Evolutionary conservation across 2,797 vertebrate species (phyloP).

Genomic region (Sebastes flavidus): DNA sequence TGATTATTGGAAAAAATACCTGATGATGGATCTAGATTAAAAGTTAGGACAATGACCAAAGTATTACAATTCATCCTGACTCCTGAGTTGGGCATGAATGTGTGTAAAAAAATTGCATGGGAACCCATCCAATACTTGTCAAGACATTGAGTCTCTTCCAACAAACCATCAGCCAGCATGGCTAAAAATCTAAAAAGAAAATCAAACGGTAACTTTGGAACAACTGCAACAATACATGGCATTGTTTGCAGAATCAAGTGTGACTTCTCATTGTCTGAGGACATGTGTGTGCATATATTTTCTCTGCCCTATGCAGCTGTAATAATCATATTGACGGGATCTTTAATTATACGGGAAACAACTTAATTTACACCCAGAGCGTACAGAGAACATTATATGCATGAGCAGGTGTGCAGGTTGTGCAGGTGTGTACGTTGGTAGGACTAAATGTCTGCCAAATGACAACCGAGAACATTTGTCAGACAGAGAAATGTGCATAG

Average conservation of each 20-base stretch:
- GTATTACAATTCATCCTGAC: neutral
- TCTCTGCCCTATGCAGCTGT: neutral
- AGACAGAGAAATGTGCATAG: slow-evolving; percentile 53
- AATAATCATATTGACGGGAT: slow-evolving; percentile 21
- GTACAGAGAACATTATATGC: slow-evolving; percentile 54
- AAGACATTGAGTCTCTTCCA: neutral
- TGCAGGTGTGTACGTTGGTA: slow-evolving; percentile 40
- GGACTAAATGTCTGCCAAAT: slow-evolving; percentile 65
- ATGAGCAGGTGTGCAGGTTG: slow-evolving; percentile 64
- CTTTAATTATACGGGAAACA: slow-evolving; percentile 47
- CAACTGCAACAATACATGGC: neutral
- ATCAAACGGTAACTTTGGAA: rapidly evolving
- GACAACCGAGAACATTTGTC: slow-evolving; percentile 56
- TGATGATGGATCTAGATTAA: neutral
- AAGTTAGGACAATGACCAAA: neutral
- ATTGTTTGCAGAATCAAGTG: neutral
- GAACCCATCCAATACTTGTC: neutral
- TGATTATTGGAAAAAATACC: neutral
- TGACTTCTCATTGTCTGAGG: neutral
- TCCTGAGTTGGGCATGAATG: too few species aligned
- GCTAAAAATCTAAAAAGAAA: too few species aligned
- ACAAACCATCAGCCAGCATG: neutral
- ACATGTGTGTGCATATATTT: neutral
- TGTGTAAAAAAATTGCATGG: too few species aligned
- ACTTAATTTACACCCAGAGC: slow-evolving; percentile 37